These are phyloP conservation scores for Siniperca knerii DNA, from an alignment of 2,113 vertebrate genomes.

Conservation along the genomic window DNA sequence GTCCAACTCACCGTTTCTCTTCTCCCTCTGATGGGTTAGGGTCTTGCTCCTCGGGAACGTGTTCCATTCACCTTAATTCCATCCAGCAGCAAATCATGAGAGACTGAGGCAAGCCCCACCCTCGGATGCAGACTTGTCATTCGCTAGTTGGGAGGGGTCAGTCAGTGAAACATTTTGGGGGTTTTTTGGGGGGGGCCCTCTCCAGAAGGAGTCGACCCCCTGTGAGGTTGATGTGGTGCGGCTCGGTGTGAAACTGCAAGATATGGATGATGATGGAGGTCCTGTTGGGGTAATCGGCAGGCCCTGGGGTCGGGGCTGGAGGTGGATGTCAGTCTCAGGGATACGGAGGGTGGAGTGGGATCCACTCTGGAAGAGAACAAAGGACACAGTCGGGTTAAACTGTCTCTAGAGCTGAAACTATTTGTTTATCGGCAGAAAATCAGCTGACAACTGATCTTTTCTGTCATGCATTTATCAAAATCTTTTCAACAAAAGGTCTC, in stretches of 20 bases:
- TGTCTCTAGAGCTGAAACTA: not conserved
- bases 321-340: conserved; percentile 40
- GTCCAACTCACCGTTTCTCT: conserved; percentile 84
- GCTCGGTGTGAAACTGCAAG: conserved; percentile 11
- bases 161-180: conserved; percentile 72
- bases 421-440: not conserved
- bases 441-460: not conserved
- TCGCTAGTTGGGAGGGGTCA: conserved; percentile 77
- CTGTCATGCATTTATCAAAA: not conserved
- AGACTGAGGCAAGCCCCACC: conserved; percentile 90
- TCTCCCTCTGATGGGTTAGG: conserved; percentile 87
- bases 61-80: conserved; percentile 91
- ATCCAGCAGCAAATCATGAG: conserved; percentile 89
- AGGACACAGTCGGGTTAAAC: conserved; percentile 14
- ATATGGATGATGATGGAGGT: not conserved
- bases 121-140: conserved; percentile 86
- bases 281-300: not conserved
- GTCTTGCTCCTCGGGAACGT: conserved; percentile 88
- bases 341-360: conserved; percentile 9
- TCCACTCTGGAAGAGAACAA: conserved; percentile 59
- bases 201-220: conserved; percentile 48
- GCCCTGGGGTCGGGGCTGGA: conserved; percentile 24
- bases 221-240: conserved; percentile 10
- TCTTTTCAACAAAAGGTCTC: not conserved
- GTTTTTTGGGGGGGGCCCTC: not conserved